Evolutionary conservation across 2,888 invertebrate genomes (phyloP).

Genomic region (Drosophila multiciliata): DNA sequence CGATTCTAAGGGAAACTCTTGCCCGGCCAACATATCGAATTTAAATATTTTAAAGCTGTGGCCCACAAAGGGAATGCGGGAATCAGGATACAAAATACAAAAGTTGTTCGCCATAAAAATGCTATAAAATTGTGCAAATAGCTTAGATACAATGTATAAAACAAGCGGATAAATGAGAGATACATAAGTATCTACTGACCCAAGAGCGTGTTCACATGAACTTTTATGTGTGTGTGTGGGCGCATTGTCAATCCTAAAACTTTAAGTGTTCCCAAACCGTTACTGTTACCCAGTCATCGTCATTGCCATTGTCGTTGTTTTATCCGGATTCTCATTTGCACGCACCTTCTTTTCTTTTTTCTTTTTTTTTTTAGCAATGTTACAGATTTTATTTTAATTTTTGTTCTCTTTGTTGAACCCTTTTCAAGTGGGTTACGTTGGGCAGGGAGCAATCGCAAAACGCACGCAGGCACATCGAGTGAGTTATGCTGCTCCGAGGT

Average conservation of each 20-base stretch:
- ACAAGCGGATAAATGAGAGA: constrained; percentile 36
- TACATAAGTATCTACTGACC: constrained; percentile 67
- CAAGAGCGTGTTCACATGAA: constrained; percentile 70
- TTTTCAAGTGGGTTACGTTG: constrained; percentile 23
- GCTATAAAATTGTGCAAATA: constrained; percentile 76
- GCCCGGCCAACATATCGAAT: constrained; percentile 55
- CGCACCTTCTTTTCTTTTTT: constrained; percentile 16
- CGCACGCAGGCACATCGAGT: constrained; percentile 51
- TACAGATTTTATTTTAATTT: constrained; percentile 67
- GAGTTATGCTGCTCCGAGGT: constrained; percentile 62
- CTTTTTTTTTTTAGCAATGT: constrained; percentile 20
- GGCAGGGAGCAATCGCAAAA: constrained; percentile 43
- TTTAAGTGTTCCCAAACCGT: constrained; percentile 45
- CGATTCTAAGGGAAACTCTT: constrained; percentile 4
- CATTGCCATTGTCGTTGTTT: constrained; percentile 41
- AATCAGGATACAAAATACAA: constrained; percentile 40
- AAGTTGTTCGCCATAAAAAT: constrained; percentile 74
- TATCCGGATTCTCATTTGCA: constrained; percentile 40
- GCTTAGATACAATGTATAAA: constrained; percentile 57
- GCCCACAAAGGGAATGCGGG: constrained; percentile 4
- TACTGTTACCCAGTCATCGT: constrained; percentile 33
- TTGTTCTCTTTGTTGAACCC: constrained; percentile 34
- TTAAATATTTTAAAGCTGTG: constrained; percentile 70
- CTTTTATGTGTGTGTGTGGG: constrained; percentile 57
- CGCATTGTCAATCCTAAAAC: constrained; percentile 54